Conservation (phyloP, 2,113 vertebrate species). For the Callipepla squamata region DNA sequence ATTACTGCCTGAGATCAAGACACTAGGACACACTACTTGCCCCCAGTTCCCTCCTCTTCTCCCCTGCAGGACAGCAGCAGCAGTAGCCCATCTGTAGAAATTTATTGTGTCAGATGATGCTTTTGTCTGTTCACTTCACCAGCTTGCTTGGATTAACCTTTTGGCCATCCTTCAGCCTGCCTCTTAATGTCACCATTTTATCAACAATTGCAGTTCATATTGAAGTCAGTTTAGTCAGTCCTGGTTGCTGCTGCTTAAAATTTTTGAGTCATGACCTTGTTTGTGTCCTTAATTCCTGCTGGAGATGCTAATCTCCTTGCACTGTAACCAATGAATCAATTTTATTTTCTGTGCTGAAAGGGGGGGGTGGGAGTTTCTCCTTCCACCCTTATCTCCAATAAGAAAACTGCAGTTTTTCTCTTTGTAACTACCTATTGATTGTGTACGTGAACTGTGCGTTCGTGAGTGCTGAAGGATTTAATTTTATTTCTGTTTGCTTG, state of each 20-base stretch:
- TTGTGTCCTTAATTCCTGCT: slow-evolving; percentile 59
- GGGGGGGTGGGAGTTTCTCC: neutral
- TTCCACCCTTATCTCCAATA: neutral
- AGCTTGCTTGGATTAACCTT: slow-evolving; percentile 4
- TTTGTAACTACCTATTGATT: slow-evolving; percentile 41
- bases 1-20: neutral
- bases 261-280: slow-evolving; percentile 41
- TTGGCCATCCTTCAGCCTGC: neutral
- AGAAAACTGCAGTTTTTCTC: slow-evolving; percentile 35
- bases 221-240: neutral
- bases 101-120: neutral
- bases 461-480: neutral
- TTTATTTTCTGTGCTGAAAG: slow-evolving; percentile 26
- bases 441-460: neutral
- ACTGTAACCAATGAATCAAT: slow-evolving; percentile 31
- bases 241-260: neutral
- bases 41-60: neutral
- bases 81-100: neutral
- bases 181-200: slow-evolving; percentile 20
- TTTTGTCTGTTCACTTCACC: neutral
- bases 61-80: neutral
- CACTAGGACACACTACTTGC: neutral
- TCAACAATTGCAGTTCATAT: neutral
- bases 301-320: slow-evolving; percentile 25
- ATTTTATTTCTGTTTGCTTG: slow-evolving; percentile 45